phyloP scores from a whole-genome alignment of 2,888 invertebrate species.

The Sabellastarte sp. region DNA sequence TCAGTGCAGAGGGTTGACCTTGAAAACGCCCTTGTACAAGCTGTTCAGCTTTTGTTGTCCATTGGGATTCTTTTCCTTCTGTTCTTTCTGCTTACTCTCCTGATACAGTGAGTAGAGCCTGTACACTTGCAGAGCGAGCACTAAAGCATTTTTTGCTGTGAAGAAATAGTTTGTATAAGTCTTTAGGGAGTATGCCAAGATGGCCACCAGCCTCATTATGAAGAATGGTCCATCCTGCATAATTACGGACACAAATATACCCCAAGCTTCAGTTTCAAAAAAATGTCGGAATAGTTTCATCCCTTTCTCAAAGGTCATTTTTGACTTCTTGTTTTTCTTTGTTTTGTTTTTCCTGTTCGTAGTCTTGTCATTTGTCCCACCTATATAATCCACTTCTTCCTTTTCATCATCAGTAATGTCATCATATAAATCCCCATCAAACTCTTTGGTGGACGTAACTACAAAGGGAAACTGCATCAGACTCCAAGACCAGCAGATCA shows the following conservation, averaged over 20 bases:
- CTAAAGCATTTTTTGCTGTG: slow-evolving; percentile 82
- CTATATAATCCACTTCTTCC: slow-evolving; percentile 5
- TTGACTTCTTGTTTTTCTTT: background rate
- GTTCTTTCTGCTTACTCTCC: slow-evolving; percentile 6
- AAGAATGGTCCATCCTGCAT: slow-evolving; percentile 24
- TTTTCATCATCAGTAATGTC: slow-evolving; percentile 4
- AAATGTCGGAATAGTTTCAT: slow-evolving; percentile 6
- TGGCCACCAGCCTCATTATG: slow-evolving; percentile 14
- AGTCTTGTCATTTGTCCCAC: background rate
- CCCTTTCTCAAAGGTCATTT: background rate
- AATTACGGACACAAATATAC: slow-evolving; percentile 14
- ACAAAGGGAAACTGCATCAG: slow-evolving; percentile 45
- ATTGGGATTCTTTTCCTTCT: no score
- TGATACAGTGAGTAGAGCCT: slow-evolving; percentile 63
- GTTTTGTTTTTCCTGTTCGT: no score
- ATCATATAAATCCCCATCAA: no score
- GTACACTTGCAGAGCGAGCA: slow-evolving; percentile 81
- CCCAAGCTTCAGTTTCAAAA: slow-evolving; percentile 20
- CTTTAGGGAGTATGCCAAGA: slow-evolving; percentile 70
- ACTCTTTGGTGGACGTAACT: slow-evolving; percentile 21
- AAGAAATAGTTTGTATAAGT: slow-evolving; percentile 94
- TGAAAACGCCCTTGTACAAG: no score
- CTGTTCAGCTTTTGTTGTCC: no score
- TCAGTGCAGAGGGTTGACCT: no score
- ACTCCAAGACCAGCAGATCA: slow-evolving; percentile 43